A percentile compares a stretch with the other conserved stretches of the same genome.
phyloP scores from a whole-genome alignment of 2,888 invertebrate genomes.

The Nematopogon swammerdamellus region DNA sequence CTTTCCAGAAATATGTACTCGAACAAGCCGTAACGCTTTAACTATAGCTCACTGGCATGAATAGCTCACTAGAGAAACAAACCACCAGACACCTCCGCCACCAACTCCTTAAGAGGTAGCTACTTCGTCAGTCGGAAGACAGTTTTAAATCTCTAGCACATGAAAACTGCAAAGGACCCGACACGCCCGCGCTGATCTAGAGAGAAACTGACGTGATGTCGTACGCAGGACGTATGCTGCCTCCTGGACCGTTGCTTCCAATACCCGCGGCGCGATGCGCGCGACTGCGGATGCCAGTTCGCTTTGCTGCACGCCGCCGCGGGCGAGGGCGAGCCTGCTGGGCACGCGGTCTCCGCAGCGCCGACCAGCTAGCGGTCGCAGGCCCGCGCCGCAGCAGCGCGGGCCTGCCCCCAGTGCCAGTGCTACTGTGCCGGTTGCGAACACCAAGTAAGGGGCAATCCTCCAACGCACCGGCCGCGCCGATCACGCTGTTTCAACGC shows the following conservation, averaged over 20 bases:
- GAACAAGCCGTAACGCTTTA: too few relatives aligned
- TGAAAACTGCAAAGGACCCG: too few relatives aligned
- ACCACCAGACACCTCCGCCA: too few relatives aligned
- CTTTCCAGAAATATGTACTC: too few relatives aligned
- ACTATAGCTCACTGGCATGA: too few relatives aligned
- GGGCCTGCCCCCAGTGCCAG: conserved; percentile 49
- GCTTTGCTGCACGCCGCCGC: conserved; percentile 84
- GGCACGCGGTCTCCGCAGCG: conserved; percentile 31
- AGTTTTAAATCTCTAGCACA: too few relatives aligned
- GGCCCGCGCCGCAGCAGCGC: conserved; percentile 40
- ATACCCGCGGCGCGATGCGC: conserved; percentile 72
- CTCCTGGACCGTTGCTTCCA: conserved; percentile 87
- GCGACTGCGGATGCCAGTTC: conserved; percentile 90
- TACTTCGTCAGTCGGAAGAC: too few relatives aligned
- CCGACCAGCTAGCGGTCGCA: conserved; percentile 58
- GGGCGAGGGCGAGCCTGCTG: conserved; percentile 38
- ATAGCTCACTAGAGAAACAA: too few relatives aligned
- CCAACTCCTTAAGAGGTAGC: too few relatives aligned
- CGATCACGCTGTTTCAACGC: conserved; percentile 1
- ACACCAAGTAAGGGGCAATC: conserved; percentile 44
- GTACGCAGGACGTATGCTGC: conserved; percentile 78
- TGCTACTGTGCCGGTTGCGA: conserved; percentile 48
- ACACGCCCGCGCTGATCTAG: too few relatives aligned
- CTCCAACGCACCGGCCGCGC: not conserved
- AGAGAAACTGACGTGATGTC: conserved; percentile 42